A percentile compares a stretch with the other conserved stretches of the same genome.
These are phyloP conservation scores for Apolygus lucorum DNA, from an alignment of 1,140 invertebrate species.

Conservation along the genomic window DNA sequence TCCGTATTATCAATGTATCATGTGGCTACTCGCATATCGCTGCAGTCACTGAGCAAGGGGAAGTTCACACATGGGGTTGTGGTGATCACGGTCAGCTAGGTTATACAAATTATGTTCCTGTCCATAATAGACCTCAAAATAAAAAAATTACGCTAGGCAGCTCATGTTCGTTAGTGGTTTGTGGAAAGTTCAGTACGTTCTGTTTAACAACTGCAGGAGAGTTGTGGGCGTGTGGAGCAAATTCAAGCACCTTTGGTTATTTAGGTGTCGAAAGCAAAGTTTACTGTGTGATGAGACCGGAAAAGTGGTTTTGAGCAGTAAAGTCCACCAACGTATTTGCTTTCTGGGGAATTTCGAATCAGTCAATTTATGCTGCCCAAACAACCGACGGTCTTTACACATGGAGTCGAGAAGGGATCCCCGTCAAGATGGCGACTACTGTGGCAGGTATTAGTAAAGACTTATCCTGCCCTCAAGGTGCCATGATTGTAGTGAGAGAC, in stretches of 20 bases:
- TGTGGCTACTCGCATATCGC: not conserved
- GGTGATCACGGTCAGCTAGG: not conserved
- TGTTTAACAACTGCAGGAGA: not conserved
- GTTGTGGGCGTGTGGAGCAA: conserved; percentile 2
- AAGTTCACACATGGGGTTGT: not conserved
- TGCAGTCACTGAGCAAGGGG: not conserved
- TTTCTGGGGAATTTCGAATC: no score
- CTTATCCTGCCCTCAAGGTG: no score
- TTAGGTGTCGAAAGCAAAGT: not conserved
- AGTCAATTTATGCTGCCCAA: no score
- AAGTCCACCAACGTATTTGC: no score
- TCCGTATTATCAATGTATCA: not conserved
- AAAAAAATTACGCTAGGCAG: not conserved
- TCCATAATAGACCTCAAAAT: not conserved
- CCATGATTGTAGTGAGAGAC: no score
- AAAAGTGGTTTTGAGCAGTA: no score
- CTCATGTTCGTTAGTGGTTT: not conserved
- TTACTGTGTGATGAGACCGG: not conserved
- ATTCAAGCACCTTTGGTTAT: not conserved
- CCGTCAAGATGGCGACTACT: no score
- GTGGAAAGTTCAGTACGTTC: not conserved
- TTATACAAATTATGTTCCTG: no score
- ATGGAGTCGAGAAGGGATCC: no score
- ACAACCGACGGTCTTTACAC: no score
- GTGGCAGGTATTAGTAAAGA: no score